Evolutionary conservation across 2,888 invertebrate species (phyloP), one percentile per base, ranked within the genome.

Genomic region (Nymphalis urticae): DNA sequence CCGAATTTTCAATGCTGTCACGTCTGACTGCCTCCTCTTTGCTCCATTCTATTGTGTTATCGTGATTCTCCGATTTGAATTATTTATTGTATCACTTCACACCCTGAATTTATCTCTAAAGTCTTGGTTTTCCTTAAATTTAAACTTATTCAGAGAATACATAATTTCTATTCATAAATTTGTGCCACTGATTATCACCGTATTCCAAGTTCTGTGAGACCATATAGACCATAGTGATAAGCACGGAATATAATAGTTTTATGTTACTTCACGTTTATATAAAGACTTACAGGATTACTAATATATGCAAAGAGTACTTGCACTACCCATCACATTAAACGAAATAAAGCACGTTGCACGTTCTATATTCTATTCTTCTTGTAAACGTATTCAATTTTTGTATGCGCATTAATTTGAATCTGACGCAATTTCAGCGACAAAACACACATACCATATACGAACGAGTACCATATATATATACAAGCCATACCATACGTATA

Each of bases 71-170:
- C 85, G 86, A 90, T 90, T 90, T 89, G 89, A 91, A 91, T 91
- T 90, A 90, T 90, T 90, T 91, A 91, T 89, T 87, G 85, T 90
- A 88, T 88, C 86, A 89, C 87, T 89, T 88, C 81, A 83, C 86
- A 87, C 85, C 87, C 79, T 77, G 77, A 78, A 68, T 70, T 75
- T 73, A 75, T 72, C 70, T 62, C 59, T 71, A 75, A 70, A 62
- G 42, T 65, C 69, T 66, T 69, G 61, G 69, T 71, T 71, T 69
- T 69, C 64, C 59, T 68, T 68, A 61, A 70, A 70, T 69, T 75
- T 68, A 48, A 68, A 62, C 62, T 47, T 48, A 69, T 58, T 69
- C 21, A 65, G 27, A 21, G 50, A 58, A 62, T 48, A 53, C 61
- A 54, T 36, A 48, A 27, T 53, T 24, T 13, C 19, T 8, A 24